Base-by-base conservation (phyloP, 2,888 invertebrate genomes). In the Chrysolina haemoptera region DNA sequence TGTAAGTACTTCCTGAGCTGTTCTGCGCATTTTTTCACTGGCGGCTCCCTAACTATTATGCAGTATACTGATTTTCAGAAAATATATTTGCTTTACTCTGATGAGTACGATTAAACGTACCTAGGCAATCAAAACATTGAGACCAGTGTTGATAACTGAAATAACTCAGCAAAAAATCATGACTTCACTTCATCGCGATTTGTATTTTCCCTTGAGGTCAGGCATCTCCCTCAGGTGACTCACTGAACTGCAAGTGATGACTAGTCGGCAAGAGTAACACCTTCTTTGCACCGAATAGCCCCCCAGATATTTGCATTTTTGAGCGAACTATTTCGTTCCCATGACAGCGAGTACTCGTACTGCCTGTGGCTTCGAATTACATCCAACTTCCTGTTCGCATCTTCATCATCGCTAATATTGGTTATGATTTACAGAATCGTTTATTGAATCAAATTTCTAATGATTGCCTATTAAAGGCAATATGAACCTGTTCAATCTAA, bases 381-480 rank as follows among this genome's bases (percentile, higher is more conserved):
- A 59, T 11, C 53, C 53, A 12, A 53, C 53, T 53, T 53, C 53
- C 53, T 53, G 53, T 53, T 53, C 4, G 53, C 53, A 20, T 20
- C 53, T 53, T 12, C 53, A 53, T 53, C 53, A 11, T 20, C 53
- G 53, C 53, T 53, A 53, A 53, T 53, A 53, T 53, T 53, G 12
- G 53, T 53, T 53, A 53, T 53, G 53, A 59, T 59, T 59, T 59
- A 59, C 22, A 59, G 59, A 59, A 35, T 35, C 35, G 27, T 59
- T 59, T 59, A 27, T 59, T 35, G 59, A 27, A 59, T 59, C 59
- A 22, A 35, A 59, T 59, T 59, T 16, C 14, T 59, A 59, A 59
- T 59, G 22, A 59, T 59, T 59, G n/a, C 59, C 59, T 35, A 35
- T 59, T 59, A 59, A 59, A 59, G 27, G 59, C 59, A 59, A 22